A percentile compares a stretch with the other conserved stretches of the same genome.
Conservation (phyloP, 2,113 vertebrate species). For the Otis tarda region DNA sequence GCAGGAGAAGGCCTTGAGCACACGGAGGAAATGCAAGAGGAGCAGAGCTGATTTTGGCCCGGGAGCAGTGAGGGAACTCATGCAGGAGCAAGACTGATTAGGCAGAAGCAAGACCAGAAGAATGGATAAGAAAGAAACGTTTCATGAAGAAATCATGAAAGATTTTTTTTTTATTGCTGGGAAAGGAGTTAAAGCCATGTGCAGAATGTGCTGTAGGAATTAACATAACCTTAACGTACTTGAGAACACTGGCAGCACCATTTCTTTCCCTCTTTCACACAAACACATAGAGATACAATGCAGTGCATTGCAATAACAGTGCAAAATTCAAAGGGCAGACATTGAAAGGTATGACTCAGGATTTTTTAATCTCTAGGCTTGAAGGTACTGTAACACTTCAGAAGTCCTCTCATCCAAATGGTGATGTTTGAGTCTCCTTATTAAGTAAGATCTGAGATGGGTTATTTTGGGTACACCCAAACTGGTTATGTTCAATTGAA, state of each 20-base stretch:
- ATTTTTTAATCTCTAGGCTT: not conserved
- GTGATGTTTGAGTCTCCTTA: not conserved
- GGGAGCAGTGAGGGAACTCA: not conserved
- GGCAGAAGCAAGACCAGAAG: not conserved
- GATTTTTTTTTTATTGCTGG: not conserved
- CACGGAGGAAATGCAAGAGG: not conserved
- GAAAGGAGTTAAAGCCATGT: not conserved
- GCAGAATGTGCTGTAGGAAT: not conserved
- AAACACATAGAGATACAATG: not conserved
- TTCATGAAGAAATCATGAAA: not conserved
- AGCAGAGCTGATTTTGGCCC: not conserved
- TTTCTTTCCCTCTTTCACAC: not conserved
- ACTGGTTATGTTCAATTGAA: not conserved
- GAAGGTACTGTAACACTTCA: not conserved
- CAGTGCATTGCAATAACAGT: not conserved
- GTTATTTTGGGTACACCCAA: not conserved
- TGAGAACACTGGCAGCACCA: not conserved
- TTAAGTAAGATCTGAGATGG: not conserved
- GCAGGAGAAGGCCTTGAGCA: not conserved
- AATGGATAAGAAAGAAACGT: not conserved
- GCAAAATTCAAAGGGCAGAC: not conserved
- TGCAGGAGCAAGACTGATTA: not conserved
- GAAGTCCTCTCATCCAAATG: not conserved
- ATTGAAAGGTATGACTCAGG: not conserved
- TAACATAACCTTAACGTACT: not conserved